Evolutionary conservation across 2,797 vertebrate species (phyloP), one percentile per base, ranked within the genome.

Genomic region (Alauda arvensis): DNA sequence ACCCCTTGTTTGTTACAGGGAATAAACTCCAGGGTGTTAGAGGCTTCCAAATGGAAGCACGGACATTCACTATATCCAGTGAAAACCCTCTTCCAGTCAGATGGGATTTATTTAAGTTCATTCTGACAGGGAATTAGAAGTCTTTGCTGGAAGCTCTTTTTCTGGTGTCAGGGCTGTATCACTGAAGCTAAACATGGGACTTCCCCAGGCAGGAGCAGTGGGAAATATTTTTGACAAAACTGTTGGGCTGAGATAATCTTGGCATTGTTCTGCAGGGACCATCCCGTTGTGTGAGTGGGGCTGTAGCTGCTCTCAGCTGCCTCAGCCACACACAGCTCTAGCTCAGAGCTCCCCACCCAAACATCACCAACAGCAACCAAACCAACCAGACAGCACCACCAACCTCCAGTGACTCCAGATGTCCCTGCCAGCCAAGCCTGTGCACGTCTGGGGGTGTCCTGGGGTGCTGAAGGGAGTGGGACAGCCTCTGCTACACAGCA

Each of bases 51-150:
- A 85, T 40, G 39, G 83, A 93, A 79, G 78, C 33, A 31, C 2
- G 12, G 91, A 83, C 55, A 45, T 60, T 87, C 68, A 78, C 80
- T 77, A 80, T 72, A 87, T 71, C 67, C 60, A 85, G 71, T 43
- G 43, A 92, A 74, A 91, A 63, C 49, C 57, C 51, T 76, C 69
- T 68, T 65, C 69, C 69, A 48, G 25, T 88, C 90, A 94, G 81
- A 90, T 13, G 56, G 85, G 87, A 93, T 95, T 95, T 94, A 88
- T 93, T 95, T 93, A 93, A 80, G 69, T 85, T 89, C 76, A 78
- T 81, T 94, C 89, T 91, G 80, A 94, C 88, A 91, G 75, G 83
- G 87, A 91, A 92, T 88, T 95, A 90, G 74, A 93, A 70, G 89
- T 55, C 77, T 93, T 91, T 88, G 56, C 83, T 80, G 69, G 80